These are phyloP conservation scores for Caranx ignobilis DNA, from an alignment of 2,113 vertebrate species.

Conservation along the genomic window DNA sequence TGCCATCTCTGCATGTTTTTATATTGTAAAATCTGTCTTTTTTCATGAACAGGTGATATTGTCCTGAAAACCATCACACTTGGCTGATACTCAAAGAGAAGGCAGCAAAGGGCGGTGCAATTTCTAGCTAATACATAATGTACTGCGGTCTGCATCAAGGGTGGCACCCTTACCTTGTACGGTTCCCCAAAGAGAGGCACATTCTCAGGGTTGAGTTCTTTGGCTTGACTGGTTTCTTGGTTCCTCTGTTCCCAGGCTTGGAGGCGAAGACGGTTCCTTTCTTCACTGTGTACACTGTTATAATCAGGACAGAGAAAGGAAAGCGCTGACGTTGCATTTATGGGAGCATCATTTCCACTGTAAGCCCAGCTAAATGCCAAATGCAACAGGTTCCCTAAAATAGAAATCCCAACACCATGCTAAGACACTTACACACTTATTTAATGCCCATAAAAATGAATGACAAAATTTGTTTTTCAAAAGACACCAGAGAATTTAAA, in stretches of 20 bases:
- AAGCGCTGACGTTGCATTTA: neutral
- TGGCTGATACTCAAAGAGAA: too few relatives aligned
- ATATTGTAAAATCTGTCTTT: too few relatives aligned
- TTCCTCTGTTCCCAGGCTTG: conserved; percentile 91
- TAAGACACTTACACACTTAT: neutral
- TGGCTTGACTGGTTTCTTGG: conserved; percentile 89
- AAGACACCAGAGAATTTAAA: conserved; percentile 10
- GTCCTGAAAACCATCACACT: too few relatives aligned
- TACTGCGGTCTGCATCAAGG: too few relatives aligned
- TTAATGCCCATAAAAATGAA: neutral
- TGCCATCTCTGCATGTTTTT: too few relatives aligned
- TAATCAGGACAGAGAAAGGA: conserved; percentile 44
- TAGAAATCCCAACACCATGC: neutral
- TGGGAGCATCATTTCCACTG: neutral
- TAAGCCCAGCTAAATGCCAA: neutral
- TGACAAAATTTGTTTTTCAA: neutral
- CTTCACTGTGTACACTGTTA: conserved; percentile 89
- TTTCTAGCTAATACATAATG: too few relatives aligned
- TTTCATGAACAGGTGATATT: too few relatives aligned
- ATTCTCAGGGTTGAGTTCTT: conserved; percentile 83
- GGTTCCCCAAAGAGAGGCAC: conserved; percentile 92
- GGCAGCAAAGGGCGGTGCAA: too few relatives aligned
- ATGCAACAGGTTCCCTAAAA: neutral
- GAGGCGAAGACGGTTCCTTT: conserved; percentile 92
- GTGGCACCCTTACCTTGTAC: conserved; percentile 88